Evolutionary conservation across 2,888 invertebrate genomes (phyloP), one percentile per base, ranked within the genome.

Genomic region (Amphiduros pacificus): DNA sequence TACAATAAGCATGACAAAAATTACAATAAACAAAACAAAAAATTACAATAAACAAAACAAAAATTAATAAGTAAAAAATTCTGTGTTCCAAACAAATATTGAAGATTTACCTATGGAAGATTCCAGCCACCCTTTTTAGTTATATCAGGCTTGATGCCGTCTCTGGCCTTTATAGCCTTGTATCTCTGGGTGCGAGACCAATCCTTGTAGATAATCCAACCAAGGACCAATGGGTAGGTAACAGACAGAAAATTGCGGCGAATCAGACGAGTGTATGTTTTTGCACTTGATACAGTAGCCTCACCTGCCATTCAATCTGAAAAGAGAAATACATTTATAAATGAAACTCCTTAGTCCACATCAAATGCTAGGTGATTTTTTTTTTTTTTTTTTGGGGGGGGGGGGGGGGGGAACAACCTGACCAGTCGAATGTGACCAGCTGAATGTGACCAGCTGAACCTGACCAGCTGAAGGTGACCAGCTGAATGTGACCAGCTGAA

Each of bases 121-220:
- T 9, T 14, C 36, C 9, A 36, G 24, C 2, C 29, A 32, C 24
- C 54, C 6, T 31, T 5, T 52, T 54, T 40, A 55, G 2, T 40
- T 9, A n/a, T 55, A 27, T 22, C 28, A 9, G 2, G n/a, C 1
- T 29, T 11, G 14, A 22, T 28, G 48, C 3, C n/a, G 3, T 31
- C 28, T 49, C 29, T 32, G n/a, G n/a, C n/a, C n/a, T n/a, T n/a
- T 24, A 26, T 31, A 31, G 59, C 63, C 40, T 69, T 69, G 55
- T 63, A 65, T n/a, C 49, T 41, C 55, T 57, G 29, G 20, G 69
- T 69, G 20, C 60, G 53, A 17, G 65, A 60, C 60, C 59, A 64
- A 52, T 69, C 69, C 0, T 61, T 49, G 54, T 67, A 69, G 29
- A 69, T 67, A 14, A 61, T 56, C 29, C 20, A 56, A 14, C 29